Conservation (phyloP, 2,113 vertebrate species). For the Cairina moschata region DNA sequence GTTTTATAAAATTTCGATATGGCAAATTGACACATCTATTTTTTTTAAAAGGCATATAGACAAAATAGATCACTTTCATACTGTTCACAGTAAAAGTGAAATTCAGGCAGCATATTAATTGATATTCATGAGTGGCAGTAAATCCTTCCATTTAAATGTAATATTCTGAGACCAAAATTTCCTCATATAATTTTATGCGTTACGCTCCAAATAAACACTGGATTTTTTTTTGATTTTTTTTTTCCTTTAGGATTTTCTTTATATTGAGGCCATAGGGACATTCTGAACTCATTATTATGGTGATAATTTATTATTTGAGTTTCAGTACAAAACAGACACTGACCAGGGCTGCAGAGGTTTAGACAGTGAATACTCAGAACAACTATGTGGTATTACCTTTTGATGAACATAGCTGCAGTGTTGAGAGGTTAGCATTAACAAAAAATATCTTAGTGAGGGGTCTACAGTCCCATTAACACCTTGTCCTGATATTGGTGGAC, state of each 20-base stretch:
- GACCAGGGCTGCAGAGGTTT: accelerated
- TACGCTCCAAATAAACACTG: background rate
- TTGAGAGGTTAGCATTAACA: background rate
- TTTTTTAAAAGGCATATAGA: background rate
- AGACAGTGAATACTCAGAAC: background rate
- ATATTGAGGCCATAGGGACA: background rate
- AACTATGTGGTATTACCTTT: background rate
- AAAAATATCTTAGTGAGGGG: background rate
- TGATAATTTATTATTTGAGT: background rate
- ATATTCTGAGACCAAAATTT: background rate
- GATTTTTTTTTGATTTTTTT: background rate
- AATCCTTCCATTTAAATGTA: background rate
- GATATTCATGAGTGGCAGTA: background rate
- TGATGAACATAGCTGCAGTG: background rate
- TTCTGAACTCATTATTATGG: background rate
- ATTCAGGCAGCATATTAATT: background rate
- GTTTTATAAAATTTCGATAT: background rate
- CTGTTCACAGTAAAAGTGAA: background rate
- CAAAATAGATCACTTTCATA: background rate
- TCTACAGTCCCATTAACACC: accelerated
- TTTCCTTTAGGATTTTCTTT: background rate
- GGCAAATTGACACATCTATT: background rate
- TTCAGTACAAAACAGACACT: background rate
- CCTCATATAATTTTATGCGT: background rate
- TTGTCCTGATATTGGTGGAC: background rate